A percentile compares a stretch with the other conserved stretches of the same genome.
Conservation (phyloP, 2,797 vertebrate species). For the Tolypeutes matacus region DNA sequence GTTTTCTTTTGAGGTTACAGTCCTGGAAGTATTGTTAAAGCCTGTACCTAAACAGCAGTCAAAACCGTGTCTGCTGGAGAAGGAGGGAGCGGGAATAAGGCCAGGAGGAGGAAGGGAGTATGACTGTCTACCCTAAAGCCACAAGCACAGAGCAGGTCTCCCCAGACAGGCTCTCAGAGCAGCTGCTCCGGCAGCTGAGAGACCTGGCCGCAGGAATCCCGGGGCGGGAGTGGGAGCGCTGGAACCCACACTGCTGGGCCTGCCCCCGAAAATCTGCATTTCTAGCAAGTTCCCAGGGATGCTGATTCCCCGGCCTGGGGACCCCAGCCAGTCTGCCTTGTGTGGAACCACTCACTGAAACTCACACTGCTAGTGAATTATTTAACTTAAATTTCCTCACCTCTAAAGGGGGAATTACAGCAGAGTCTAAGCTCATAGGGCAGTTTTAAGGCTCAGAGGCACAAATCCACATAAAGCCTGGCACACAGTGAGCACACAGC, state of each 20-base stretch:
- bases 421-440: neutral
- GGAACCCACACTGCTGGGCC: neutral
- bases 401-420: neutral
- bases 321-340: too few relatives aligned
- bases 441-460: neutral
- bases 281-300: neutral
- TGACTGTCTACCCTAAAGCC: neutral
- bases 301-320: neutral
- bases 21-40: neutral
- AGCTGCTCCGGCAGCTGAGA: neutral
- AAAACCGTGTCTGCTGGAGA: neutral
- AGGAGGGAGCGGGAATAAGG: neutral
- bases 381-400: neutral
- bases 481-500: neutral
- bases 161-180: neutral
- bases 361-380: too few relatives aligned
- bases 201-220: accelerated
- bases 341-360: neutral
- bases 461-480: neutral
- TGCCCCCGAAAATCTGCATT: neutral
- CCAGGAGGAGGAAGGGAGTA: neutral
- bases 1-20: neutral
- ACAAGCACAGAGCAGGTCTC: too few relatives aligned
- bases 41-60: neutral
- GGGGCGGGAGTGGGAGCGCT: too few relatives aligned